Conservation (phyloP, 1,140 invertebrate species). For the Hetaerina americana region DNA sequence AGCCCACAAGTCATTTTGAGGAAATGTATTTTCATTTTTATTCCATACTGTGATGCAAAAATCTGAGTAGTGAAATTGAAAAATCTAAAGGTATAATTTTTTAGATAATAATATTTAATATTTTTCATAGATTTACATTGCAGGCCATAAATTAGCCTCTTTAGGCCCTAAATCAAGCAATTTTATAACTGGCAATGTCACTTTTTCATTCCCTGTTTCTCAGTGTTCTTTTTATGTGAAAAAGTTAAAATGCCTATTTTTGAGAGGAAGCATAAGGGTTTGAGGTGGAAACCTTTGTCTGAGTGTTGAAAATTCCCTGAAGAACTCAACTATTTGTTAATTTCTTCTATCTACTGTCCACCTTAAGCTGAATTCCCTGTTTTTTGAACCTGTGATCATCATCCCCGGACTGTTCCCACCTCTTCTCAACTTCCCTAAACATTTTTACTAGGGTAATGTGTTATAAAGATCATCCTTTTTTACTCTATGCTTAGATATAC, state of each 20-base stretch:
- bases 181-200: neutral
- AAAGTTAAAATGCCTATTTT: too few species aligned
- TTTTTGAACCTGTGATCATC: neutral
- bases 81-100: neutral
- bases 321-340: neutral
- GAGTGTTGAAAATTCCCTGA: neutral
- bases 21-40: neutral
- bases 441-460: neutral
- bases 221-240: too few species aligned
- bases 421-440: neutral
- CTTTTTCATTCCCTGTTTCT: neutral
- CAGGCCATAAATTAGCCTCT: neutral
- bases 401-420: neutral
- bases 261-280: neutral
- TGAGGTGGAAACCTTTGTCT: neutral
- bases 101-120: neutral
- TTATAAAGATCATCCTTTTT: neutral
- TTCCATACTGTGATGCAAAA: neutral
- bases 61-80: neutral
- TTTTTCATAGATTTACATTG: neutral
- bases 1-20: neutral
- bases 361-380: neutral
- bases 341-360: neutral
- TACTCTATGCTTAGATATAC: neutral
- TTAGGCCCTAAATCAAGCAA: neutral